phyloP scores from a whole-genome alignment of 1,140 invertebrate species.

The Drosophila triauraria region DNA sequence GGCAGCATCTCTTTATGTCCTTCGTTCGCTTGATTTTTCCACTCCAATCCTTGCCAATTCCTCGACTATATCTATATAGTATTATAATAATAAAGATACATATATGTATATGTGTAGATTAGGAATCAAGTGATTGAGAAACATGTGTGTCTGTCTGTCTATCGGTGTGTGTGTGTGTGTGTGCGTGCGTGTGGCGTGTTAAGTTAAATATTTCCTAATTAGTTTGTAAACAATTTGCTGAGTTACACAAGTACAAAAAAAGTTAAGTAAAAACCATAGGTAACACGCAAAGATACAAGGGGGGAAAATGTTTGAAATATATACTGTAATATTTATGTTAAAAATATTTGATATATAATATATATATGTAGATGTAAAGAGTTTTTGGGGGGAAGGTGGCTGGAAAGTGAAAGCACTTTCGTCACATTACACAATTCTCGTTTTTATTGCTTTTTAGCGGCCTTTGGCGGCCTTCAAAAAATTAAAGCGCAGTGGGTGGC shows the following conservation, averaged over 20 bases:
- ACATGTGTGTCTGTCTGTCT: slow-evolving; percentile 29
- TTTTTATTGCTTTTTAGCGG: slow-evolving; percentile 31
- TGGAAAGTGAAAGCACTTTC: slow-evolving; percentile 61
- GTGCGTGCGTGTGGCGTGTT: slow-evolving; percentile 1
- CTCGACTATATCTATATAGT: slow-evolving; percentile 19
- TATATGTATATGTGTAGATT: slow-evolving; percentile 21
- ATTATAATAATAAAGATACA: slow-evolving; percentile 14
- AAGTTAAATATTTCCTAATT: slow-evolving; percentile 41
- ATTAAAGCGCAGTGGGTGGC: slow-evolving; percentile 37
- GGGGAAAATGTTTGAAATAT: background rate
- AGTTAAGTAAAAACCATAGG: slow-evolving; percentile 20
- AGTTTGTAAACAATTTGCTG: slow-evolving; percentile 26
- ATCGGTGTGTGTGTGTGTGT: slow-evolving; percentile 2
- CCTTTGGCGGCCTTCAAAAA: slow-evolving; percentile 13
- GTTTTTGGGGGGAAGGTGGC: slow-evolving; percentile 22
- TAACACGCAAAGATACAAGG: slow-evolving; percentile 13
- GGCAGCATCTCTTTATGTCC: slow-evolving; percentile 69
- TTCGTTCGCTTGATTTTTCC: slow-evolving; percentile 14
- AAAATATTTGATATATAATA: slow-evolving; percentile 33
- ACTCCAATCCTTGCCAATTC: slow-evolving; percentile 37
- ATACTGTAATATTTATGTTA: slow-evolving; percentile 19
- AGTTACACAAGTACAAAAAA: slow-evolving; percentile 6
- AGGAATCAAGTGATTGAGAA: slow-evolving; percentile 52
- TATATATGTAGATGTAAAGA: slow-evolving; percentile 34
- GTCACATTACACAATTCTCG: slow-evolving; percentile 53